Evolutionary conservation across 1,140 invertebrate genomes (phyloP).

Genomic region (Tetranychus cinnabarinus): DNA sequence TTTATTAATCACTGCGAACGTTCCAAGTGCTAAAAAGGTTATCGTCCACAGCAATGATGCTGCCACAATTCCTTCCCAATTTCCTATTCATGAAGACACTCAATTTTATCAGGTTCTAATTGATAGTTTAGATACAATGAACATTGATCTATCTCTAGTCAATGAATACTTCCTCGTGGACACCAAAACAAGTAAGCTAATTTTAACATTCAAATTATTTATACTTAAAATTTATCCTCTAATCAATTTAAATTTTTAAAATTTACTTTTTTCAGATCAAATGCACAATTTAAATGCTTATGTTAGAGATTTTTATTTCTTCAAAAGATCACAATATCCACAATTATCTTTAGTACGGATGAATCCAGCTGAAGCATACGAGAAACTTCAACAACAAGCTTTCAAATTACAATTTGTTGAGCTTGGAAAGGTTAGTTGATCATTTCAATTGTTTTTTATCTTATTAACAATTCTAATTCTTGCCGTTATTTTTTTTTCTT

Average conservation of each 20-base stretch:
- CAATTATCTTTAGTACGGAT: constrained; percentile 84
- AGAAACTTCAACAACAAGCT: constrained; percentile 74
- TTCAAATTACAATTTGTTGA: constrained; percentile 85
- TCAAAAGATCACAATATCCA: constrained; percentile 92
- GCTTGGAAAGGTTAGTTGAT: constrained; percentile 48
- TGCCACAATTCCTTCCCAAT: constrained; percentile 87
- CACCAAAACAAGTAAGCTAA: constrained; percentile 70
- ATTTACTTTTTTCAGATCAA: constrained; percentile 30
- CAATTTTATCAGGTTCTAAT: constrained; percentile 85
- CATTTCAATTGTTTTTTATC: constrained; percentile 16
- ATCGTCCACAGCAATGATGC: constrained; percentile 84
- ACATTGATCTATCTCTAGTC: constrained; percentile 68
- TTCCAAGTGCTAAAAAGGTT: constrained; percentile 95
- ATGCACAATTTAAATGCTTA: constrained; percentile 80
- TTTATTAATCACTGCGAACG: constrained; percentile 87
- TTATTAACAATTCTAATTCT: background rate
- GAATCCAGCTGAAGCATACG: constrained; percentile 68
- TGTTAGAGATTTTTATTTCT: constrained; percentile 94
- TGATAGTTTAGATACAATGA: constrained; percentile 91
- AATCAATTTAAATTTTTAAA: background rate
- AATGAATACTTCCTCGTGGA: constrained; percentile 84
- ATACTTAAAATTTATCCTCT: constrained; percentile 3
- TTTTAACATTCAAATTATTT: constrained; percentile 10
- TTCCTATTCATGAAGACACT: constrained; percentile 95
- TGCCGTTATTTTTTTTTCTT: background rate